Evolutionary conservation across 2,888 invertebrate species (phyloP), one percentile per base, ranked within the genome.

Genomic region (Leptogaster cylindrica): DNA sequence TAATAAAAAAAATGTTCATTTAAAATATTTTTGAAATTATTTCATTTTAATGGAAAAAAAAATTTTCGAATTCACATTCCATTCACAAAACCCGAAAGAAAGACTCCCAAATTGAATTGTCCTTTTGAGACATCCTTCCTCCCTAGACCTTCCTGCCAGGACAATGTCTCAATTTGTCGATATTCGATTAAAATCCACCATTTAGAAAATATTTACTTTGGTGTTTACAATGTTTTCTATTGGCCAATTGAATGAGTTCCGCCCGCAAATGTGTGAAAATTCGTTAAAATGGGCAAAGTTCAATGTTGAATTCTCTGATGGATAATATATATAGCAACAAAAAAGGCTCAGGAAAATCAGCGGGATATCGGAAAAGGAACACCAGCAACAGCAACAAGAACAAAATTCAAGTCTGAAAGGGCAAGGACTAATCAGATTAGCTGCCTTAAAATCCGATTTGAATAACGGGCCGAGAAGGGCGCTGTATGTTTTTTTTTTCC

Each of bases 361-460:
- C 44, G 18, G 28, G 27, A 44, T n/a, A 27, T 44, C 16, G 8
- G 3, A 3, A 12, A 48, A 1, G 48, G 12, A 46, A 6, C 27
- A 28, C 6, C 27, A 7, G 41, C n/a, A 46, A 46, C 10, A 31
- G 10, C 31, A 20, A 25, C 28, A 16, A 20, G 10, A n/a, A n/a
- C n/a, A n/a, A n/a, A n/a, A n/a, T n/a, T n/a, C n/a, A n/a, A n/a
- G 10, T 16, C 44, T 16, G n/a, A 61, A 61, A 61, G 61, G 44
- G 44, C 61, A 41, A 28, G 27, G 41, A 23, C 28, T 64, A 64
- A 64, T 64, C 64, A 48, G 64, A 64, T 64, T 64, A 64, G 27
- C 48, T 20, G 64, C 64, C 33, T 31, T 4, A 33, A 63, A 48
- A 23, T 18, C 64, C 46, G 64, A 46, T 61, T 61, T 61, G 61